These are phyloP conservation scores for Mythimna vitellina DNA, from an alignment of 2,888 invertebrate genomes.

Conservation along the genomic window DNA sequence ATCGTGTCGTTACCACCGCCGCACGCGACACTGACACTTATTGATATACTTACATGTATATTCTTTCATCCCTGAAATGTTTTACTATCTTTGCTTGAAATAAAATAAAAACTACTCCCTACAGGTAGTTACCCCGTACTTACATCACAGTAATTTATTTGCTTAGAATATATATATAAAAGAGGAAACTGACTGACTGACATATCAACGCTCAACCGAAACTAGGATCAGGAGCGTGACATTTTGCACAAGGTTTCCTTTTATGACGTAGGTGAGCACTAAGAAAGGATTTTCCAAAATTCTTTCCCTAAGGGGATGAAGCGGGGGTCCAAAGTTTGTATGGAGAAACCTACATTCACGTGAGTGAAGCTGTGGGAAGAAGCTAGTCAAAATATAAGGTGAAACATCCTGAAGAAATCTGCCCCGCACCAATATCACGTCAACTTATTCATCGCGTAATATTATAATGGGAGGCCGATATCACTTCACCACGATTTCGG, in stretches of 20 bases:
- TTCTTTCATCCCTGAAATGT: constrained; percentile 11
- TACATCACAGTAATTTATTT: constrained; percentile 13
- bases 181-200: no score
- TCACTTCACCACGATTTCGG: constrained; percentile 4
- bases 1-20: constrained; percentile 70
- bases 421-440: not conserved
- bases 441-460: constrained; percentile 9
- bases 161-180: not conserved
- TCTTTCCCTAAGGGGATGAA: no score
- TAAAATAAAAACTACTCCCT: not conserved
- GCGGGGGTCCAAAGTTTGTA: no score
- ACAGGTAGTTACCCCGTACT: no score
- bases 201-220: no score
- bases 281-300: no score
- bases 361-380: no score
- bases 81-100: constrained; percentile 9
- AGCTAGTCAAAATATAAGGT: not conserved
- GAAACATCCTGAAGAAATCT: not conserved
- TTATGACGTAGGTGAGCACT: no score
- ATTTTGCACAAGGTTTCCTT: no score
- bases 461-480: not conserved
- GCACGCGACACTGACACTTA: constrained; percentile 56
- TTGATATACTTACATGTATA: constrained; percentile 42
- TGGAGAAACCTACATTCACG: no score
- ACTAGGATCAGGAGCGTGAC: no score